These are phyloP conservation scores for Pseudomyrmex flavicornis DNA, from an alignment of 1,140 invertebrate genomes.

Conservation along the genomic window DNA sequence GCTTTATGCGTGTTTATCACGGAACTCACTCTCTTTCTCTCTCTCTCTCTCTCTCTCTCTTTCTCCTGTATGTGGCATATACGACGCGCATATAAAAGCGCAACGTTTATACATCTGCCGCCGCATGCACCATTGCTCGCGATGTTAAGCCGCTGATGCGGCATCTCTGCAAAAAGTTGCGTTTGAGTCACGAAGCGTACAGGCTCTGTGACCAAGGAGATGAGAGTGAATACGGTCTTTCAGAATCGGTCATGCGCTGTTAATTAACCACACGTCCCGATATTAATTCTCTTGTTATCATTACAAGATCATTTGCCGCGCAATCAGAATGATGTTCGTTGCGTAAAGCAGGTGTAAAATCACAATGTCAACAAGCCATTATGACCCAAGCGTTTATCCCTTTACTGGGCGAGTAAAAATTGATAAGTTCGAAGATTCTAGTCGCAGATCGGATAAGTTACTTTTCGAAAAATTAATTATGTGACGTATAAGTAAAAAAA, in stretches of 20 bases:
- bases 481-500: background rate
- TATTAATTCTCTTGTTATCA: constrained; percentile 47
- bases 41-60: constrained; percentile 6
- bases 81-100: constrained; percentile 4
- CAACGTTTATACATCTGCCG: background rate
- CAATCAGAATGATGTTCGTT: constrained; percentile 2
- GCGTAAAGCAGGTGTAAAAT: constrained; percentile 47
- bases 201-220: background rate
- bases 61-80: background rate
- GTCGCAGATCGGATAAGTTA: background rate
- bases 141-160: constrained; percentile 1
- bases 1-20: constrained; percentile 24
- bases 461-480: too few relatives aligned
- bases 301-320: constrained; percentile 22
- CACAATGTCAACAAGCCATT: constrained; percentile 24
- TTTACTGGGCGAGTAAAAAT: background rate
- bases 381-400: background rate
- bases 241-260: constrained; percentile 40
- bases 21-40: background rate
- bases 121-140: background rate
- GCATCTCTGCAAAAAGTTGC: constrained; percentile 19
- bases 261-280: constrained; percentile 26
- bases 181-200: background rate
- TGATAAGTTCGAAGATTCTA: background rate
- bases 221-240: constrained; percentile 5